Conservation (phyloP, 1,140 invertebrate genomes). For the Sinella curviseta region DNA sequence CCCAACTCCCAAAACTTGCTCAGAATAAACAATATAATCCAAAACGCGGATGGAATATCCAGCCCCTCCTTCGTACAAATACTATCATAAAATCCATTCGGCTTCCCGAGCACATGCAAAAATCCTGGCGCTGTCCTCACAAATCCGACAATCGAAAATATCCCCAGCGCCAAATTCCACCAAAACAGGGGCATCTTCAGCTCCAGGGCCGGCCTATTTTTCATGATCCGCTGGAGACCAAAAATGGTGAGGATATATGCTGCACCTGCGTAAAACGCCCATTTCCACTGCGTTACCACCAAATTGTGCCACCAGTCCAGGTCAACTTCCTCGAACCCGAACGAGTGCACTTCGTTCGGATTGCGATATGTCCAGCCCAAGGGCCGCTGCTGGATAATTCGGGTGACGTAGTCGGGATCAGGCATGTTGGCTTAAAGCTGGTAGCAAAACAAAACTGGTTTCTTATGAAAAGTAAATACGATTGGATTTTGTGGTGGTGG, state of each 20-base stretch:
- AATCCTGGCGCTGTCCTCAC: conserved; percentile 83
- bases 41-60: background rate
- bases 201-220: conserved; percentile 80
- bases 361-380: background rate
- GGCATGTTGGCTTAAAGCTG: too few relatives aligned
- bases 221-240: conserved; percentile 88
- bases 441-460: too few relatives aligned
- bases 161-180: conserved; percentile 88
- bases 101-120: conserved; percentile 72
- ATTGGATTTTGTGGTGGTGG: too few relatives aligned
- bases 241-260: conserved; percentile 93
- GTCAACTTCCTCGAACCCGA: background rate
- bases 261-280: conserved; percentile 53
- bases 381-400: background rate
- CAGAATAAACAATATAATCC: background rate
- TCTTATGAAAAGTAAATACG: too few relatives aligned
- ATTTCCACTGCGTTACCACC: background rate
- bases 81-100: conserved; percentile 89
- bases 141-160: conserved; percentile 92
- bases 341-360: background rate
- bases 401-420: background rate
- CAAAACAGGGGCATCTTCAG: conserved; percentile 77
- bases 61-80: conserved; percentile 79
- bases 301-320: background rate
- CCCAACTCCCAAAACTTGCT: background rate